Evolutionary conservation across 2,888 invertebrate genomes (phyloP), one percentile per base, ranked within the genome.

Genomic region (Serrognathus titanus): DNA sequence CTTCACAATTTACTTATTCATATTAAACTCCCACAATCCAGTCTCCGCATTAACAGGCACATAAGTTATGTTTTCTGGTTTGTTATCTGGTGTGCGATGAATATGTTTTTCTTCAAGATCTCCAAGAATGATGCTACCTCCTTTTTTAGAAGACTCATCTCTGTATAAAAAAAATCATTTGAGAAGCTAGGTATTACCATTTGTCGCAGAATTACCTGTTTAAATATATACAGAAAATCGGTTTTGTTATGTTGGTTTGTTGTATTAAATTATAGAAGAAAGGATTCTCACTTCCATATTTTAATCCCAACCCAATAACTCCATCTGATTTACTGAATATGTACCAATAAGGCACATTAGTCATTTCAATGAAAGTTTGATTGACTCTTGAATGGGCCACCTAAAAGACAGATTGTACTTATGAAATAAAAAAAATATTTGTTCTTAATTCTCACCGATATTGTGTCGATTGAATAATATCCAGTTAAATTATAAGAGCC

Each of bases 351-450:
- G 89, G 88, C 67, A 90, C 82, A 54, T 79, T 75, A 1, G 81
- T 80, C 58, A 89, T 87, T 75, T 90, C 89, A 11, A 86, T 85
- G 76, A 90, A 89, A n/a, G 83, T 83, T 73, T 88, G 88, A 53
- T 81, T 77, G 57, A 87, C 79, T 59, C 79, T 75, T 4, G 84
- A 65, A 59, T 81, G 82, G 1, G 80, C 82, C 53, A 87, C 70
- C 86, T 86, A 66, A 9, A 67, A 64, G 63, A 48, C n/a, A 45
- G 40, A 20, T 40, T 24, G 24, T 16, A 38, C 10, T 9, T 38
- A 46, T 16, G 31, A 31, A 49, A 41, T 41, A 35, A 45, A 43
- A 8, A 60, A 36, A 8, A 12, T n/a, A 20, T 38, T 48, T 43
- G 2, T 6, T 38, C 16, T 16, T 46, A 36, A 43, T 10, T 45